Conservation (phyloP, 2,888 invertebrate genomes). For the Parelbella ahira region DNA sequence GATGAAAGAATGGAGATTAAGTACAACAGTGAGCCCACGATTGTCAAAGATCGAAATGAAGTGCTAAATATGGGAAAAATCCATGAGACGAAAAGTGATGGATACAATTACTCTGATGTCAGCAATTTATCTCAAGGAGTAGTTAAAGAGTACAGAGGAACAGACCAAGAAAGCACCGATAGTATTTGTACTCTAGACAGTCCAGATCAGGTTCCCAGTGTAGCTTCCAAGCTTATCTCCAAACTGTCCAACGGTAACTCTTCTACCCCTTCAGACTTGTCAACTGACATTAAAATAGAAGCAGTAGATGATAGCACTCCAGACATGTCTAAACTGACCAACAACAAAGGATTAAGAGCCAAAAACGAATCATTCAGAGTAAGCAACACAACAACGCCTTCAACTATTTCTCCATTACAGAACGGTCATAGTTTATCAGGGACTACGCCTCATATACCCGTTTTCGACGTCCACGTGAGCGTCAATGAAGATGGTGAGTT, state of each 20-base stretch:
- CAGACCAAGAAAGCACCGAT: conserved; percentile 70
- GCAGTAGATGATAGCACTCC: conserved; percentile 61
- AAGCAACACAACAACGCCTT: conserved; percentile 68
- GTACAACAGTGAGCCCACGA: conserved; percentile 54
- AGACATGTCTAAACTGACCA: conserved; percentile 54
- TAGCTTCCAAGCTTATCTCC: conserved; percentile 64
- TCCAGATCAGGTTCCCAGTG: conserved; percentile 56
- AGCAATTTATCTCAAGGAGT: conserved; percentile 48
- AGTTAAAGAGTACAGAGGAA: conserved; percentile 48
- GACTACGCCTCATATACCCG: conserved; percentile 61
- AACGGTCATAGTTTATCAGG: conserved; percentile 68
- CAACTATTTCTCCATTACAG: conserved; percentile 71
- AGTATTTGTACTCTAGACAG: conserved; percentile 64
- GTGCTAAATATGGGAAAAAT: conserved; percentile 46
- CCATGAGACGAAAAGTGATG: conserved; percentile 54
- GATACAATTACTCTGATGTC: conserved; percentile 51
- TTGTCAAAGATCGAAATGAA: conserved; percentile 49
- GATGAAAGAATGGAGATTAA: no score
- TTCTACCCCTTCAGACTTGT: conserved; percentile 63
- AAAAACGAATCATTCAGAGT: conserved; percentile 64
- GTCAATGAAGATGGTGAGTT: conserved; percentile 73
- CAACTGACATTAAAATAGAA: conserved; percentile 36
- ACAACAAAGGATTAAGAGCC: conserved; percentile 48
- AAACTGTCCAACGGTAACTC: conserved; percentile 74
- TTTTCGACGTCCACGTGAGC: conserved; percentile 67